phyloP scores from a whole-genome alignment of 2,113 vertebrate genomes.

The Halcyon malimbica region DNA sequence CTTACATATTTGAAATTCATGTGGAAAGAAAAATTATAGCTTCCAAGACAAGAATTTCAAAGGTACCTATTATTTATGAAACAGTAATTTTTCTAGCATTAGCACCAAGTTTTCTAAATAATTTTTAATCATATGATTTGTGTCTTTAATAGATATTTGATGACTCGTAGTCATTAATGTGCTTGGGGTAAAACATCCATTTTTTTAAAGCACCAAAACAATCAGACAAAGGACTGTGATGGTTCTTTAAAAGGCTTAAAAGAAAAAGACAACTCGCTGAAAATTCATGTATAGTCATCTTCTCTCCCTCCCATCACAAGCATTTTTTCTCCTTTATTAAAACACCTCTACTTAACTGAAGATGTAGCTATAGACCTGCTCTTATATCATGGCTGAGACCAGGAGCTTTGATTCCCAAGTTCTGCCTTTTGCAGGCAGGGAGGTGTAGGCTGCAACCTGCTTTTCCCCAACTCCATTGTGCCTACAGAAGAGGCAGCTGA shows the following conservation, averaged over 20 bases:
- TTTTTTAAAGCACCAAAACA: neutral
- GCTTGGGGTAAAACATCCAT: neutral
- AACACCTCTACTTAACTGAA: neutral
- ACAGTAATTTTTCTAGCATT: neutral
- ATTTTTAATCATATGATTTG: neutral
- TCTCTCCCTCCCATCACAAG: neutral
- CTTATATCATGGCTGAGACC: neutral
- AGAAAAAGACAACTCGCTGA: neutral
- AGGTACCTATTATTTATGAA: conserved; percentile 5
- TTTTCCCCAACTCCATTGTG: neutral
- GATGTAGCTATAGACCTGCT: neutral
- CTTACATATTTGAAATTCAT: neutral
- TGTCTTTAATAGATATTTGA: neutral
- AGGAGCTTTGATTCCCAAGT: neutral
- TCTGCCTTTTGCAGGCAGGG: neutral
- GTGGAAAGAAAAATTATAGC: conserved; percentile 20
- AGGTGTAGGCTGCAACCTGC: neutral
- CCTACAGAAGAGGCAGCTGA: neutral
- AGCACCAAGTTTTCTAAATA: neutral
- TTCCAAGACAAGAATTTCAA: conserved; percentile 2
- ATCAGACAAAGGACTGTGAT: neutral
- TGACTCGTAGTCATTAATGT: neutral
- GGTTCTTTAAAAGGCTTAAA: neutral
- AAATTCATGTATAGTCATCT: neutral
- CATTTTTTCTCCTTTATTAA: neutral